These are phyloP conservation scores for Branchipolynoe longqiensis DNA, from an alignment of 2,888 invertebrate genomes.

Conservation along the genomic window DNA sequence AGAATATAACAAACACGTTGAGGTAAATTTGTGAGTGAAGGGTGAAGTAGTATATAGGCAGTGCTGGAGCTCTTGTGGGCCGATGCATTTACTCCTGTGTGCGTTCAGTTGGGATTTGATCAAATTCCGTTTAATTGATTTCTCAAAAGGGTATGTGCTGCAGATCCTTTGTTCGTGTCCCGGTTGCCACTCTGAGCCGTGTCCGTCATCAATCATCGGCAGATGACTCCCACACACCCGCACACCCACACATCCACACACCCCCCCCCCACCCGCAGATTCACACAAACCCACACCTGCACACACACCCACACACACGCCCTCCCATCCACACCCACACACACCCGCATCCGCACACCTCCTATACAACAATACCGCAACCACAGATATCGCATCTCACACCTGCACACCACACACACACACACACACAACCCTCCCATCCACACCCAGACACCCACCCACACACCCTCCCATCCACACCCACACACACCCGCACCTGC, in stretches of 20 bases:
- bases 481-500: too few species aligned
- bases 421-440: too few species aligned
- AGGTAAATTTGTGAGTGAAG: too few species aligned
- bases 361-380: too few species aligned
- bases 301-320: background rate
- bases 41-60: too few species aligned
- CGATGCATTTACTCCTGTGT: background rate
- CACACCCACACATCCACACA: background rate
- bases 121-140: constrained; percentile 45
- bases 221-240: background rate
- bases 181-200: background rate
- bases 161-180: background rate
- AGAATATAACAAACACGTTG: too few species aligned
- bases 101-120: constrained; percentile 19
- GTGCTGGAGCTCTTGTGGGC: too few species aligned
- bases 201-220: background rate
- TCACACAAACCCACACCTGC: background rate
- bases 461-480: too few species aligned
- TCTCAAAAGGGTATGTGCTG: background rate
- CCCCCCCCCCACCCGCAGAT: background rate
- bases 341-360: too few species aligned
- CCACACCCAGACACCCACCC: too few species aligned
- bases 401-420: too few species aligned
- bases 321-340: background rate
- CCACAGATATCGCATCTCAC: too few species aligned